Evolutionary conservation across 2,888 invertebrate genomes (phyloP).

Genomic region (Rhabditophanes sp.): DNA sequence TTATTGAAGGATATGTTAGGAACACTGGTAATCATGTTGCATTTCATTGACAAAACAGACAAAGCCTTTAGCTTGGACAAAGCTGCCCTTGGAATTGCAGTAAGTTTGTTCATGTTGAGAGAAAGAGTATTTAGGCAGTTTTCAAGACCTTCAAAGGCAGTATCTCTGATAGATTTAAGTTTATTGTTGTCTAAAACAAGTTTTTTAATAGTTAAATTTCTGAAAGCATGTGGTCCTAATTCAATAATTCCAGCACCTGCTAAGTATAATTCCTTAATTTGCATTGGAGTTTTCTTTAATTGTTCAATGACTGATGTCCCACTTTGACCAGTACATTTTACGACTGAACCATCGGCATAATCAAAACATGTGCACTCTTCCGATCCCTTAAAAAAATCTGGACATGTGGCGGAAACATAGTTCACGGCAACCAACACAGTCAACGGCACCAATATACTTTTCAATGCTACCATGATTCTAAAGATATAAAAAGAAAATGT

Average conservation of each 20-base stretch:
- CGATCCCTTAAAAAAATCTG: slow-evolving; percentile 32
- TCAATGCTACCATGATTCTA: too few species aligned
- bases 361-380: slow-evolving; percentile 34
- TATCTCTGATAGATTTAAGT: slow-evolving; percentile 33
- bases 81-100: slow-evolving; percentile 51
- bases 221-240: slow-evolving; percentile 55
- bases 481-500: too few species aligned
- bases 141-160: slow-evolving; percentile 58
- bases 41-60: slow-evolving; percentile 34
- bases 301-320: slow-evolving; percentile 38
- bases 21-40: slow-evolving; percentile 46
- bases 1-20: slow-evolving; percentile 29
- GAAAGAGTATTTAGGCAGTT: slow-evolving; percentile 64
- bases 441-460: too few species aligned
- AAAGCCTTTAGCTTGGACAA: slow-evolving; percentile 25
- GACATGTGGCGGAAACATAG: slow-evolving; percentile 28
- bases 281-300: slow-evolving; percentile 29
- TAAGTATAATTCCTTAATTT: slow-evolving; percentile 36
- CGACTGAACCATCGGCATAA: slow-evolving; percentile 43
- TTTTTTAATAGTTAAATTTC: slow-evolving; percentile 45
- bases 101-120: slow-evolving; percentile 54
- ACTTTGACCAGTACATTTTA: slow-evolving; percentile 35
- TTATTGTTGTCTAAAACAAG: slow-evolving; percentile 44
- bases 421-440: too few species aligned
- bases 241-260: slow-evolving; percentile 43